Base-by-base conservation (phyloP, 2,888 invertebrate genomes). In the Archips xylosteana region DNA sequence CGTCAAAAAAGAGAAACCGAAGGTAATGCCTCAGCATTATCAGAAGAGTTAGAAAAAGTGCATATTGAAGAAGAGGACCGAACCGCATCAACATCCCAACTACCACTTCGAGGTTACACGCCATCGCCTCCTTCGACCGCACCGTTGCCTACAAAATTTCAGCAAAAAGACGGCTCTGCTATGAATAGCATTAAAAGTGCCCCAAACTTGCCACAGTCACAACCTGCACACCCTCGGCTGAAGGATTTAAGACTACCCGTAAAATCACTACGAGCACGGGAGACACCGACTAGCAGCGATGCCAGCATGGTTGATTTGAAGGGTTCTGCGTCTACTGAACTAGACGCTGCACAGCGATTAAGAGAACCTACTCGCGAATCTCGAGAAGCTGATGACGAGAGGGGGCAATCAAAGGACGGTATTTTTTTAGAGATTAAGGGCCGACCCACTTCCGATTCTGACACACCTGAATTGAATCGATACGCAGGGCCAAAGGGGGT, bases 121-220 rank as follows among this genome's bases (percentile, higher is more conserved):
- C 97, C 97, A 12, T 97, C 97, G 59, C 97, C 97, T 64, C 97
- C 97, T 72, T 97, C 97, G 75, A 97, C 97, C 32, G 97, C 97
- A 1, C 97, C 97, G 34, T 90, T 97, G 79, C 97, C 97, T 2
- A 96, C 97, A 76, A 97, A 97, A 89, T 97, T 97, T 90, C 96
- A 96, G 77, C 95, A 95, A 79, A 97, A 97, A 81, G 96, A 96
- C 76, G 95, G 95, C 66, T 95, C 96, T 76, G 95, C 95, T 66
- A 96, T 97, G 96, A 97, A 96, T 87, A 97, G 97, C 84, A 97
- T 97, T 75, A 96, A 96, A 81, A 97, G 97, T 87, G 97, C 97
- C 5, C 97, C 97, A 0, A 97, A 97, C 86, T 89, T 97, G 82
- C 97, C 97, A 34, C 94, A 94, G 74, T 95, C 96, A 75, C 96